A percentile compares a stretch with the other conserved stretches of the same genome.
Evolutionary conservation across 2,888 invertebrate genomes (phyloP).

Genomic region (Harpalus rubripes): DNA sequence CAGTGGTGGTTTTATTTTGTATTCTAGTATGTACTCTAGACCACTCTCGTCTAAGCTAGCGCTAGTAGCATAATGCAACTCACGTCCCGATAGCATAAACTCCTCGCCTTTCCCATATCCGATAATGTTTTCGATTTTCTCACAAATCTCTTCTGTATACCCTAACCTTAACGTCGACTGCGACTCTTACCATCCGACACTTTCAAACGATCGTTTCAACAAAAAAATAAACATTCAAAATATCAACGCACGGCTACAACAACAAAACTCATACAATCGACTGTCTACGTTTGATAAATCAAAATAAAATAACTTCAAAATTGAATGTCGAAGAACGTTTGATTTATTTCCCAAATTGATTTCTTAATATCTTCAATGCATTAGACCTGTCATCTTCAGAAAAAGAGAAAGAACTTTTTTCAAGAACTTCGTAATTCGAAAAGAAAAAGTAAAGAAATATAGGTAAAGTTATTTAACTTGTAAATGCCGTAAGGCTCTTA

Average conservation of each 20-base stretch:
- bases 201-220: constrained; percentile 29
- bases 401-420: constrained; percentile 21
- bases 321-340: constrained; percentile 36
- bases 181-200: constrained; percentile 9
- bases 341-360: constrained; percentile 47
- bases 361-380: constrained; percentile 41
- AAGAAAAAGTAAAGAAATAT: not conserved
- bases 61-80: constrained; percentile 8
- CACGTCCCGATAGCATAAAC: constrained; percentile 42
- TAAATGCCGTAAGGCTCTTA: not conserved
- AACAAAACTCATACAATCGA: not conserved
- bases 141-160: constrained; percentile 14
- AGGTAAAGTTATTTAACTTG: not conserved
- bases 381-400: constrained; percentile 43
- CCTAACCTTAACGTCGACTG: constrained; percentile 6
- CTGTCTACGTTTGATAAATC: constrained; percentile 35
- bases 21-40: not conserved
- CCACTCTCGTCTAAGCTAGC: not conserved
- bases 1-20: not conserved
- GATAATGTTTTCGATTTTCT: constrained; percentile 49
- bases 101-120: constrained; percentile 31
- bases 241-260: constrained; percentile 7
- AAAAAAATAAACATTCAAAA: constrained; percentile 40
- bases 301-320: constrained; percentile 36
- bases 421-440: constrained; percentile 6